Percentiles rank a stretch among this genome's conserved stretches.
phyloP scores from a whole-genome alignment of 1,140 invertebrate genomes.

The Carposina sasakii region DNA sequence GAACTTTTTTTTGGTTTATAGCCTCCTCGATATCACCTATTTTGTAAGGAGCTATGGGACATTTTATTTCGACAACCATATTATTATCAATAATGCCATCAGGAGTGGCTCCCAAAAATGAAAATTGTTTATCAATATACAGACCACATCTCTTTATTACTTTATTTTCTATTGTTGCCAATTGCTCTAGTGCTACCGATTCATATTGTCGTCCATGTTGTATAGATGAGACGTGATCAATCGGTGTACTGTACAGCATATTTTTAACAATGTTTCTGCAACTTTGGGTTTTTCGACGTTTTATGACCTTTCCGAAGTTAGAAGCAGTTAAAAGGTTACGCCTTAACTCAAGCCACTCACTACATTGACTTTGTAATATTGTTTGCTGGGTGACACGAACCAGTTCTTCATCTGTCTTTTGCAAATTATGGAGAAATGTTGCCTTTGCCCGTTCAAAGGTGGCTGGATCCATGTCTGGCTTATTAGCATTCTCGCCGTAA shows the following conservation, averaged over 20 bases:
- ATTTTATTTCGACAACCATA: too few relatives aligned
- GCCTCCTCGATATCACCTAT: constrained; percentile 11
- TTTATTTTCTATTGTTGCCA: constrained; percentile 7
- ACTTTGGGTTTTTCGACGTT: not conserved
- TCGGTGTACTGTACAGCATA: not conserved
- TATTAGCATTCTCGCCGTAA: too few relatives aligned
- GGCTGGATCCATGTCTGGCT: too few relatives aligned
- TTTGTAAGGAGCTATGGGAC: constrained; percentile 5
- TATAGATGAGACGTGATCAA: constrained; percentile 4
- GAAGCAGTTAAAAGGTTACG: not conserved
- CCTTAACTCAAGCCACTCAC: not conserved
- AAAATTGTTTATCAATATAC: constrained; percentile 5
- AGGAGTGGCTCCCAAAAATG: too few relatives aligned
- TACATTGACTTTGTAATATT: not conserved
- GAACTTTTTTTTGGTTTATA: constrained; percentile 7
- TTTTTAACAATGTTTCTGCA: not conserved
- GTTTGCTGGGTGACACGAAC: not conserved
- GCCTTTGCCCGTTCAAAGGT: not conserved
- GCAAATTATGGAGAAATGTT: not conserved
- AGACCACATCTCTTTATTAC: constrained; percentile 8
- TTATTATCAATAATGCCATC: constrained; percentile 7
- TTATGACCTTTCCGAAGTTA: not conserved
- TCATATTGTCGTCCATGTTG: constrained; percentile 12
- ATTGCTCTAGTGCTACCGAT: constrained; percentile 4
- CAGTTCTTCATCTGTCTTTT: not conserved